Conservation (phyloP, 1,140 invertebrate genomes). For the Microvelia longipes region DNA sequence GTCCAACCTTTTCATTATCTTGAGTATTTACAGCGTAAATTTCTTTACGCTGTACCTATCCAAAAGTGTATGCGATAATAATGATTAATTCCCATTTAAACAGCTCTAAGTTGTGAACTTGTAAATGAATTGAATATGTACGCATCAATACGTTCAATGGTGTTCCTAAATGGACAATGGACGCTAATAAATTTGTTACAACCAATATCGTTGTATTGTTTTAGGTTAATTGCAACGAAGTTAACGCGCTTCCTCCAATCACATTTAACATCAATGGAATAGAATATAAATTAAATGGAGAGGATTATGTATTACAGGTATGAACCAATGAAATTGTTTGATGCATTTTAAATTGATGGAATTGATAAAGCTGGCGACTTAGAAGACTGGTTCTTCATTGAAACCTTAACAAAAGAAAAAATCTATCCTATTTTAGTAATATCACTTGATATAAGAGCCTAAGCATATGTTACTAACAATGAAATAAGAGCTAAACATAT, state of each 20-base stretch:
- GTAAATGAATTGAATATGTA: neutral
- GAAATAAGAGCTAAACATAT: no score
- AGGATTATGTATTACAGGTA: conserved; percentile 76
- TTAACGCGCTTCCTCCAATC: conserved; percentile 7
- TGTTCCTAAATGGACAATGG: neutral
- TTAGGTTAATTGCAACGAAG: conserved; percentile 11
- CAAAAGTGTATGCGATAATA: neutral
- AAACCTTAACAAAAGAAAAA: no score
- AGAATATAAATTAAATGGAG: conserved; percentile 43
- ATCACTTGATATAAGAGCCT: no score
- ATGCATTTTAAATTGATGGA: no score
- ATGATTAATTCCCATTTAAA: neutral
- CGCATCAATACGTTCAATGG: no score
- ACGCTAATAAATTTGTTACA: neutral
- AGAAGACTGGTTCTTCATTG: no score
- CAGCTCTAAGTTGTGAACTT: neutral
- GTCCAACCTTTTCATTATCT: no score
- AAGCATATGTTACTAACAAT: no score
- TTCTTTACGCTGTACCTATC: no score
- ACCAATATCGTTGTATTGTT: neutral
- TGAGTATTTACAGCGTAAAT: no score
- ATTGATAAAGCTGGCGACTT: no score
- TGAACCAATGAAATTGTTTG: conserved; percentile 13
- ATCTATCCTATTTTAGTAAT: no score
- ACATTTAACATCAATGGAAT: conserved; percentile 14